Evolutionary conservation across 1,140 invertebrate genomes (phyloP), one percentile per base, ranked within the genome.

Genomic region (Drosophila neocordata): DNA sequence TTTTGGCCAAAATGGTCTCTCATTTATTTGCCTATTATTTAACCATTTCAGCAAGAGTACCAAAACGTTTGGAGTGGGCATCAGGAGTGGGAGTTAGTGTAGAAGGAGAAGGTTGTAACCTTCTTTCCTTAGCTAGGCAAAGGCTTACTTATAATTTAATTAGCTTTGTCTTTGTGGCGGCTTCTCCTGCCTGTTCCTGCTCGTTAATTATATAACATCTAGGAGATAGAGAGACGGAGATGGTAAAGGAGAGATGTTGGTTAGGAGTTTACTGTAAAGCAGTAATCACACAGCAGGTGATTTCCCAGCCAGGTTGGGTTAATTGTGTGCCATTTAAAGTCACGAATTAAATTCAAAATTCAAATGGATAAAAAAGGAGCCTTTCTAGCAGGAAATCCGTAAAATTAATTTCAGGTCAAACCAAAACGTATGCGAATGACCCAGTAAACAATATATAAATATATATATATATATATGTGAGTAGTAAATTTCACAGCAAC

Each of bases 321-420:
- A 85, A 85, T 85, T 85, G 82, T 82, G 74, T 85, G 82, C 75
- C 82, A 77, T 71, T 51, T 38, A 37, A 0, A 88, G 82, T 85
- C 82, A 85, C 82, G 82, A 85, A 71, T 52, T 34, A 51, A 80
- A 85, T 77, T 84, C 57, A 71, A 59, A 73, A 81, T 78, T 88
- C 71, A 74, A 88, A 48, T 48, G 18, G 41, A 7, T 15, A 44
- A 44, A 41, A 44, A 41, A 69, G 85, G 77, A 87, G 82, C 82
- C 82, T 87, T 85, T 85, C 82, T 85, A 88, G 82, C 78, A 85
- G 83, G 82, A 85, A 85, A 82, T 85, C 83, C 82, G 83, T 67
- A 62, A 55, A 60, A 80, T 77, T 60, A 64, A 72, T 73, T 73
- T 68, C 67, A 74, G 78, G 83, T 81, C 83, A 81, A 48, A 35